Evolutionary conservation across 1,140 invertebrate genomes (phyloP).

Genomic region (Drepana arcuata): DNA sequence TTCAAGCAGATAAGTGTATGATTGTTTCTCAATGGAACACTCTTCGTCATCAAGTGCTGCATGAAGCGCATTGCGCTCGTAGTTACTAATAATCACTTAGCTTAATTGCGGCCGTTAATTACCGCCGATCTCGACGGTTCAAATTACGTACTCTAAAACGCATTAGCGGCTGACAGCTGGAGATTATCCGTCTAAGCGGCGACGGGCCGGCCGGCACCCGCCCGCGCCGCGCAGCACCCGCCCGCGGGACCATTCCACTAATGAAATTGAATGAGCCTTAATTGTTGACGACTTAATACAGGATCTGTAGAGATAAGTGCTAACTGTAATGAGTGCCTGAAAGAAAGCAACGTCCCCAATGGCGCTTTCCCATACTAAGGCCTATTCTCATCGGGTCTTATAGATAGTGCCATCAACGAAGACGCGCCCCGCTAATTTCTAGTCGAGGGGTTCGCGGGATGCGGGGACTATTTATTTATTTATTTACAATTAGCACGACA

Average conservation of each 20-base stretch:
- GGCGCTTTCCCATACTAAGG: not conserved
- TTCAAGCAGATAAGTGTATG: too few species aligned
- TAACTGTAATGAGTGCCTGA: constrained; percentile 24
- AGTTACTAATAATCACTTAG: constrained; percentile 56
- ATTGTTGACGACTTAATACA: constrained; percentile 69
- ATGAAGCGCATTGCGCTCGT: constrained; percentile 15
- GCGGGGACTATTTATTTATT: too few species aligned
- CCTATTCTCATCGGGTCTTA: too few species aligned
- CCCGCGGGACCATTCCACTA: constrained; percentile 47
- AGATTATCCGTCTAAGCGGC: constrained; percentile 68
- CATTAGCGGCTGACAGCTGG: constrained; percentile 68
- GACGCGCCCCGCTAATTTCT: too few species aligned
- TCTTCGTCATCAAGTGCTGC: too few species aligned
- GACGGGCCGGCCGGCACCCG: constrained; percentile 32
- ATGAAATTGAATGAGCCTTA: constrained; percentile 70
- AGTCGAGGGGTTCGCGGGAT: not conserved
- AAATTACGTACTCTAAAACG: constrained; percentile 72
- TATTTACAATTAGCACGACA: too few species aligned
- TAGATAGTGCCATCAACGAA: too few species aligned
- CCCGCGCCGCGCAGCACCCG: constrained; percentile 4
- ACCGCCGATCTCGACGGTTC: constrained; percentile 66
- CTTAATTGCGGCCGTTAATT: constrained; percentile 69
- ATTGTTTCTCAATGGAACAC: too few species aligned
- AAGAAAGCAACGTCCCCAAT: constrained; percentile 17
- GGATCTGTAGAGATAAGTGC: constrained; percentile 46